These are phyloP conservation scores for Morpho helenor DNA, from an alignment of 2,888 invertebrate species.

Conservation along the genomic window DNA sequence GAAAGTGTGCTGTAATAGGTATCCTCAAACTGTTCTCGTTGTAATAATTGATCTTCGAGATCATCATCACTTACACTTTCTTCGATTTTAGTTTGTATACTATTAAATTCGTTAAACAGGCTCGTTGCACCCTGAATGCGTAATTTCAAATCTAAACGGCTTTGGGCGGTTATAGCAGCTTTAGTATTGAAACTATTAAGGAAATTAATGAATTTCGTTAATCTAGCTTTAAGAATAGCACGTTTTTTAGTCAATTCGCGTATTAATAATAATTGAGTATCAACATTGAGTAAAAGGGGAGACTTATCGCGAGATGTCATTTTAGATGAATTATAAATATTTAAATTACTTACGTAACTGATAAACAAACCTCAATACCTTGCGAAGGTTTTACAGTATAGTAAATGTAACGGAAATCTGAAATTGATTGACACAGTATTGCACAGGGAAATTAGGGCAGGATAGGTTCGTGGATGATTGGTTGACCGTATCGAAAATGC, in stretches of 20 bases:
- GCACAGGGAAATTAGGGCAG: too few species aligned
- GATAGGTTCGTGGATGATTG: too few species aligned
- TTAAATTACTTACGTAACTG: too few species aligned
- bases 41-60: background rate
- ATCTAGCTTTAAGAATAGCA: background rate
- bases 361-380: too few species aligned
- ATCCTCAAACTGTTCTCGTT: background rate
- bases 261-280: background rate
- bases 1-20: background rate
- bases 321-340: too few species aligned
- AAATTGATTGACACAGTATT: too few species aligned
- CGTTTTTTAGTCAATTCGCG: conserved; percentile 1
- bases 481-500: too few species aligned
- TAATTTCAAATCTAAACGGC: background rate
- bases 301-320: too few species aligned
- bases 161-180: background rate
- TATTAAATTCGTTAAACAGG: background rate
- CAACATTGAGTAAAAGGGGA: too few species aligned
- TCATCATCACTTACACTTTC: background rate
- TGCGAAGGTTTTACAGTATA: too few species aligned
- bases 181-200: background rate
- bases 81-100: background rate
- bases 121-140: background rate
- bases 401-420: too few species aligned
- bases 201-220: background rate